phyloP scores from a whole-genome alignment of 1,140 invertebrate genomes.

The Eulimnadia texana region DNA sequence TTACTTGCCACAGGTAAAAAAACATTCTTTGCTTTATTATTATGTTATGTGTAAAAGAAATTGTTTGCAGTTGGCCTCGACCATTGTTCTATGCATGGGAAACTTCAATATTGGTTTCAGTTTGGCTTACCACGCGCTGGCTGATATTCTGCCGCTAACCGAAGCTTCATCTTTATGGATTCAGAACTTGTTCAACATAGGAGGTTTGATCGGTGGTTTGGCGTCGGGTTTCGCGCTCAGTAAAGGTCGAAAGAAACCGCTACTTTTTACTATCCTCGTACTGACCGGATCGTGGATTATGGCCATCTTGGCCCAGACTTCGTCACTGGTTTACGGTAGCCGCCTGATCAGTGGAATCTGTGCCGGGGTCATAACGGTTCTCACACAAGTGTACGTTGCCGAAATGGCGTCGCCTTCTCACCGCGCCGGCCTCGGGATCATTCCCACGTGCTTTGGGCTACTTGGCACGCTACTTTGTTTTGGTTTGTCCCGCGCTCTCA shows the following conservation, averaged over 20 bases:
- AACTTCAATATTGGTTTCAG: slow-evolving; percentile 13
- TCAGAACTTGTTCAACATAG: slow-evolving; percentile 10
- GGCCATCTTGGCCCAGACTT: slow-evolving; percentile 6
- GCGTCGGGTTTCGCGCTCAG: slow-evolving; percentile 4
- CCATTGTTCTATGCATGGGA: slow-evolving; percentile 4
- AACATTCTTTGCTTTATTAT: no score
- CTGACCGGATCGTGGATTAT: slow-evolving; percentile 10
- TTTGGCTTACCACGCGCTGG: slow-evolving; percentile 10
- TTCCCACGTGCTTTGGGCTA: slow-evolving; percentile 13
- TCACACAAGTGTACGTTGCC: slow-evolving; percentile 14
- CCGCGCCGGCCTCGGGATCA: slow-evolving; percentile 6
- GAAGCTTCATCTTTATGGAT: slow-evolving; percentile 8
- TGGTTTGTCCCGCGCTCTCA: slow-evolving; percentile 1
- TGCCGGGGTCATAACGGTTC: slow-evolving; percentile 13
- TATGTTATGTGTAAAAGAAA: neutral
- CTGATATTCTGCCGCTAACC: neutral
- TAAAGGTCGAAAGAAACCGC: slow-evolving; percentile 3
- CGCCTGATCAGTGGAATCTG: slow-evolving; percentile 12
- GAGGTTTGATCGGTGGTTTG: slow-evolving; percentile 6
- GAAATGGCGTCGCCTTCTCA: slow-evolving; percentile 12
- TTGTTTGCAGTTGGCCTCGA: neutral
- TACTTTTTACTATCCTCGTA: slow-evolving; percentile 2
- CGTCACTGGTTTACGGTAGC: slow-evolving; percentile 4
- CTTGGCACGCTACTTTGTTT: slow-evolving; percentile 14
- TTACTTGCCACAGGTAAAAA: neutral